A percentile compares a stretch with the other conserved stretches of the same genome.
Evolutionary conservation across 2,888 invertebrate species (phyloP).

Genomic region (Norana najaformis): DNA sequence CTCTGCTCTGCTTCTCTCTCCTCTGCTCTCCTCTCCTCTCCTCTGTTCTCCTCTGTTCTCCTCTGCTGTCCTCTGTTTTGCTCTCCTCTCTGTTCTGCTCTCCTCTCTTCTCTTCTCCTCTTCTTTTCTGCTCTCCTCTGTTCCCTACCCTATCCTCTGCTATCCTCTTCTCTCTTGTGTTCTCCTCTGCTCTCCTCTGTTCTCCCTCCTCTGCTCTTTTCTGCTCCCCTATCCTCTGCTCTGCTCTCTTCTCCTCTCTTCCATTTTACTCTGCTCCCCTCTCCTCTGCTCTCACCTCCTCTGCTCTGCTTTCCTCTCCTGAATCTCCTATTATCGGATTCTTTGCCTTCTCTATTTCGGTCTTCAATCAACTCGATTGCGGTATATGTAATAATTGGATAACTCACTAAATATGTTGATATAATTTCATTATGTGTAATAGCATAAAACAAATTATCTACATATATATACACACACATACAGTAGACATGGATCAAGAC

Average conservation of each 20-base stretch:
- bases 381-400: not conserved
- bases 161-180: not conserved
- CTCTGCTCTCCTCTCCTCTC: not conserved
- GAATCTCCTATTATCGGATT: not conserved
- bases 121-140: not conserved
- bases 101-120: not conserved
- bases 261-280: not conserved
- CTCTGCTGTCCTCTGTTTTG: not conserved
- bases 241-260: not conserved
- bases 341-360: too few species aligned
- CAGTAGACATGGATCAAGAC: not conserved
- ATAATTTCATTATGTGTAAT: not conserved
- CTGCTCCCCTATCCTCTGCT: not conserved
- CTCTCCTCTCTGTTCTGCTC: not conserved
- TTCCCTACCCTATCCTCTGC: not conserved
- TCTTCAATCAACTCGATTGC: too few species aligned
- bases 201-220: not conserved
- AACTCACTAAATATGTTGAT: not conserved
- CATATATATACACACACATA: too few species aligned
- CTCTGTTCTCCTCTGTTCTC: not conserved
- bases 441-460: not conserved
- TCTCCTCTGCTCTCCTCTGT: not conserved
- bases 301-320: not conserved
- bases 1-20: not conserved
- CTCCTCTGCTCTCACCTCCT: not conserved